phyloP scores from a whole-genome alignment of 2,797 vertebrate genomes.

The Alcedo atthis region DNA sequence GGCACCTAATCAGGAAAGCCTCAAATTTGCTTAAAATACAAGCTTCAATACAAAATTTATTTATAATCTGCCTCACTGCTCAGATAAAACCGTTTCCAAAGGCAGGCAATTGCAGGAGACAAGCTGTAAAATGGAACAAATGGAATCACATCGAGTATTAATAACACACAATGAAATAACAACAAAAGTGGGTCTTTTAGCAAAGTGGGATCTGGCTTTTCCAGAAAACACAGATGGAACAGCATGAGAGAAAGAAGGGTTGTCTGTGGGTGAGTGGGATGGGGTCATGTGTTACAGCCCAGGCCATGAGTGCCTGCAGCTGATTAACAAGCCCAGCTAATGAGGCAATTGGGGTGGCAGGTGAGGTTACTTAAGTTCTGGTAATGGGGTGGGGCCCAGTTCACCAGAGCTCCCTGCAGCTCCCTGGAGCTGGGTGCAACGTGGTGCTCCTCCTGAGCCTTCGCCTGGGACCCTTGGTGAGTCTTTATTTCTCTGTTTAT shows the following conservation, averaged over 20 bases:
- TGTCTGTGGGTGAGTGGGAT: fast-evolving
- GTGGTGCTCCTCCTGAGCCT: background rate
- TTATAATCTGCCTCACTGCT: constrained; percentile 71
- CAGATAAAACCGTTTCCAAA: constrained; percentile 72
- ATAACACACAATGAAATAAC: constrained; percentile 51
- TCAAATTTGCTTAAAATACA: constrained; percentile 77
- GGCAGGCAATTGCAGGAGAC: constrained; percentile 64
- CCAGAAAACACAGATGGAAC: fast-evolving
- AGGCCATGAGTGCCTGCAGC: fast-evolving
- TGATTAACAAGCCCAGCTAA: background rate
- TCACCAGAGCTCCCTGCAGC: fast-evolving
- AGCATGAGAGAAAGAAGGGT: background rate
- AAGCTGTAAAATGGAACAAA: constrained; percentile 66
- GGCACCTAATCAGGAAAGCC: constrained; percentile 72
- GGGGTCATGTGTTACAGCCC: background rate
- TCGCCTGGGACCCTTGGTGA: background rate
- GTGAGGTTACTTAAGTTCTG: background rate
- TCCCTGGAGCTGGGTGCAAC: fast-evolving
- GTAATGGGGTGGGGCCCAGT: fast-evolving
- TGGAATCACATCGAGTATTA: constrained; percentile 63
- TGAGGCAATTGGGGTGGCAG: fast-evolving
- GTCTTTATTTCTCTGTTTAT: background rate
- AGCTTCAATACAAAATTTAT: constrained; percentile 67
- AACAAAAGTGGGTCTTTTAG: background rate
- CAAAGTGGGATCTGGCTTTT: background rate